A percentile compares a stretch with the other conserved stretches of the same genome.
These are phyloP conservation scores for Anhinga rufa DNA, from an alignment of 2,113 vertebrate species.

Conservation along the genomic window DNA sequence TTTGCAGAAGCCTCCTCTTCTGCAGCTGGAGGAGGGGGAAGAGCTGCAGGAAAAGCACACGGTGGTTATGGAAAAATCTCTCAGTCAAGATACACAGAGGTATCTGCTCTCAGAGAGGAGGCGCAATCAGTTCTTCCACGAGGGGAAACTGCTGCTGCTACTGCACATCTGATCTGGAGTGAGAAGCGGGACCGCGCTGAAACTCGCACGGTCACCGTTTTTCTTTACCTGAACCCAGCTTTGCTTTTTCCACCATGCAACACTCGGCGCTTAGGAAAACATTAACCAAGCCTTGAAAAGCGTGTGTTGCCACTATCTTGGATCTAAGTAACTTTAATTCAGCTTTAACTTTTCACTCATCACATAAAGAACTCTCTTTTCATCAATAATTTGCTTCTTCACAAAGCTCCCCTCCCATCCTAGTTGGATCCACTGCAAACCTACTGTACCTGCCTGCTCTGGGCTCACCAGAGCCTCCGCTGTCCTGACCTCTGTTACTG, in stretches of 20 bases:
- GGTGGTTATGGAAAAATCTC: neutral
- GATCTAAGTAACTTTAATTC: neutral
- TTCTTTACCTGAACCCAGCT: neutral
- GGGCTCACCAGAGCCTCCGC: neutral
- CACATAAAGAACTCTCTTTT: neutral
- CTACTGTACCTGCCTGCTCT: neutral
- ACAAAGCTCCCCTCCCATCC: neutral
- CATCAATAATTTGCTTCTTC: neutral
- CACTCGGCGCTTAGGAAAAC: neutral
- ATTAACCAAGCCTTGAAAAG: neutral
- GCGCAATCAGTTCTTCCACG: neutral
- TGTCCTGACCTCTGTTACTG: neutral
- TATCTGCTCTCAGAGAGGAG: neutral
- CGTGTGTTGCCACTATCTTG: fast-evolving
- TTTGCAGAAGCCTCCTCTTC: constrained; percentile 92
- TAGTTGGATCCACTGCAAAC: neutral
- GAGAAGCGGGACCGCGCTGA: neutral
- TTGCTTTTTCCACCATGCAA: neutral
- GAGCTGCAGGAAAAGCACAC: constrained; percentile 65
- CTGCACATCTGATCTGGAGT: fast-evolving
- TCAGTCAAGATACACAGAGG: neutral
- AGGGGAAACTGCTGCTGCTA: neutral
- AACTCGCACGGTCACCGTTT: neutral
- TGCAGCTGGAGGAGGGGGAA: constrained; percentile 85
- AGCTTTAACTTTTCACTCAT: neutral